Evolutionary conservation across 2,888 invertebrate genomes (phyloP), one percentile per base, ranked within the genome.

Genomic region (Luperina testacea): DNA sequence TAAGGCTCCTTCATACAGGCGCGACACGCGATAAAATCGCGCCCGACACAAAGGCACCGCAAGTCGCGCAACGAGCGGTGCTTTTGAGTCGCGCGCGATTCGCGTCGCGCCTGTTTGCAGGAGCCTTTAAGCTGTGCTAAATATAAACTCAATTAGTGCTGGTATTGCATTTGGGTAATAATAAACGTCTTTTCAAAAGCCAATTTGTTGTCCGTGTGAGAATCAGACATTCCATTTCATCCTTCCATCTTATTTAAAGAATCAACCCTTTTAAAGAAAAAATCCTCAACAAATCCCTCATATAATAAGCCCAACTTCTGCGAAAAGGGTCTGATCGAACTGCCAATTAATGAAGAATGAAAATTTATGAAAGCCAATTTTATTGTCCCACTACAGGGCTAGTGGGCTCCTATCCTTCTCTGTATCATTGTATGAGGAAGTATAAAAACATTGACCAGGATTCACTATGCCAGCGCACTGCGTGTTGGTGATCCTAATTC

Each of bases 61-160:
- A 32, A 32, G 32, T 32, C 32, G 32, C 32, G 32, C 32, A 32
- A 32, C 32, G 32, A 32, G 32, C 32, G 32, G 32, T 32, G 32
- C 32, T 32, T 32, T 32, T 32, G 32, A 1, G 32, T 32, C 32
- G 32, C 32, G 32, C 1, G 32, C 32, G 32, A 32, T 32, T 32
- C 0, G 32, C 32, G 32, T 32, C 32, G 32, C 32, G 32, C 32
- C 32, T 32, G 32, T 32, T 32, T 32, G 32, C 32, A 32, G 32
- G 32, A 32, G 0, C 32, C 32, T 32, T 32, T 65, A 61, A 72
- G 59, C 59, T 38, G 69, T 80, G 69, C 72, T 64, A 75, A 81
- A 24, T 75, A 53, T 70, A 48, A 85, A 81, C 75, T 63, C 64
- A 57, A 72, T 75, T 85, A 72, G 59, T 61, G 48, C 45, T 63